Base-by-base conservation (phyloP, 2,888 invertebrate species). In the Odontocolon sp. region DNA sequence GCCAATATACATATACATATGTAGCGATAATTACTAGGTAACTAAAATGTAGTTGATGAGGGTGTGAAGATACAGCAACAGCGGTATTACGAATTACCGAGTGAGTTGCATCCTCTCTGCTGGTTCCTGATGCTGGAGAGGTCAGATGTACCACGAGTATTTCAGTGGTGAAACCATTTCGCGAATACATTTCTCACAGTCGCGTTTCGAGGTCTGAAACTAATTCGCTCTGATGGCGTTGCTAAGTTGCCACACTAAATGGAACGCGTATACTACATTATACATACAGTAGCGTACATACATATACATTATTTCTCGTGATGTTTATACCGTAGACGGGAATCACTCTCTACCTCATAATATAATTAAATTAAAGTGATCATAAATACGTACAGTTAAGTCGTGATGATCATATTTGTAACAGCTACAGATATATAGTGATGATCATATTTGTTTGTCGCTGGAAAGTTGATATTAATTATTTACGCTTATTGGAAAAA, bases 161-260 rank as follows among this genome's bases (percentile, higher is more conserved):
- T 77, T 69, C 72, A 69, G 50, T n/a, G 33, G 59, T 45, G 69
- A 69, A 66, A 67, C 68, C 64, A 69, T 77, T 73, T 59, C 52
- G 68, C 50, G 69, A 77, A 63, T 73, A 72, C 68, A 77, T 73
- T 73, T 77, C 69, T 77, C 72, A 69, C 52, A 64, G 72, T 68
- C 68, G 50, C 50, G 28, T 63, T 77, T 63, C 63, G 63, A 64
- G 56, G 77, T 72, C 63, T 68, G 68, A 77, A 77, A 72, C 68
- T 77, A 77, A 77, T 72, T 72, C 68, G 64, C 50, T 50, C 63
- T 52, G 77, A 72, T 68, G 72, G 68, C 26, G 57, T 77, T 72
- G 67, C 72, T 64, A 50, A 56, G 68, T 64, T 72, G 42, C 63
- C 36, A 57, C 52, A 42, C 42, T 50, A 54, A 57, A 77, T 63